Conservation (phyloP, 1,140 invertebrate genomes). For the Macrocentrus cingulum region DNA sequence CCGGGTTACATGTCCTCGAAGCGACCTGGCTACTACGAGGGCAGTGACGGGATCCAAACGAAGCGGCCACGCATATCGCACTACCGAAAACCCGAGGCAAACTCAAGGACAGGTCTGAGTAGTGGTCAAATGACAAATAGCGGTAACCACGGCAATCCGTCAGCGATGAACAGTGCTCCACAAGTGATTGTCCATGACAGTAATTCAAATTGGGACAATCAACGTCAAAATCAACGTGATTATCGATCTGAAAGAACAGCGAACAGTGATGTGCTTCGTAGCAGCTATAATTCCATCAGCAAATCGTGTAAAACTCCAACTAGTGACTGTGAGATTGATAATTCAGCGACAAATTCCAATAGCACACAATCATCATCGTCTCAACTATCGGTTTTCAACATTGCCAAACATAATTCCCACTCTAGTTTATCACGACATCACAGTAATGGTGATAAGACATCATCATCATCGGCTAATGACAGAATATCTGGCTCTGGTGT, state of each 20-base stretch:
- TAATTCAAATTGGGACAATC: conserved; percentile 2
- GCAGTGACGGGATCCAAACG: conserved; percentile 65
- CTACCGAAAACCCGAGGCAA: conserved; percentile 63
- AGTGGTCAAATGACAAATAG: conserved; percentile 32
- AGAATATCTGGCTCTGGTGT: conserved; percentile 2
- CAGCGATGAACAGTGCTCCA: neutral
- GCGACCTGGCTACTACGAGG: conserved; percentile 64
- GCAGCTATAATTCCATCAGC: neutral
- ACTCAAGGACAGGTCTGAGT: conserved; percentile 37
- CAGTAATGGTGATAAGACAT: conserved; percentile 8
- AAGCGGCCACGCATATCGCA: conserved; percentile 84
- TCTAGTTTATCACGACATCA: conserved; percentile 19
- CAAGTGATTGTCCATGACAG: neutral
- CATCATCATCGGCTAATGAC: neutral
- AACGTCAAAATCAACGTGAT: conserved; percentile 1
- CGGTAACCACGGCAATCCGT: neutral
- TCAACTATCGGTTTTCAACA: no score
- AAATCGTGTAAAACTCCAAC: conserved; percentile 36
- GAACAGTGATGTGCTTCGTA: neutral
- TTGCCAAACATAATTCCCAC: conserved; percentile 28
- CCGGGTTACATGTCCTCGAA: conserved; percentile 48
- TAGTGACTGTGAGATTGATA: conserved; percentile 43
- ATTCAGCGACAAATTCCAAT: conserved; percentile 37
- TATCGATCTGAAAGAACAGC: conserved; percentile 10
- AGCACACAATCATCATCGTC: conserved; percentile 23